Evolutionary conservation across 2,113 vertebrate species (phyloP).

Genomic region (Tragelaphus strepsiceros): DNA sequence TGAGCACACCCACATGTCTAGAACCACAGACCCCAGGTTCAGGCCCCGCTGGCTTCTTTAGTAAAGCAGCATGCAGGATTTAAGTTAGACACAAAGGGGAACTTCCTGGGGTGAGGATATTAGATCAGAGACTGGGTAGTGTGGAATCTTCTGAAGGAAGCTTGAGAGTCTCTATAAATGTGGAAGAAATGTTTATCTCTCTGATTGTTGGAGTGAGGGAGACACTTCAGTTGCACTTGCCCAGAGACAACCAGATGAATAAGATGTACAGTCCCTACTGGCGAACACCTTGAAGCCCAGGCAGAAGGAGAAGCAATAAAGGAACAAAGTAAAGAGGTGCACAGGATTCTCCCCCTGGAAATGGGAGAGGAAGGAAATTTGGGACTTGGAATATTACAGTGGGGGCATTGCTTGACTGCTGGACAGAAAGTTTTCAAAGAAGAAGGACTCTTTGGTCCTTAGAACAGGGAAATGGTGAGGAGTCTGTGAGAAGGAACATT

Average conservation of each 20-base stretch:
- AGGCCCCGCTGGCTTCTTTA: not conserved
- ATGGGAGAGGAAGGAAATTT: not conserved
- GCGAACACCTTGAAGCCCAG: not conserved
- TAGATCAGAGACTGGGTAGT: not conserved
- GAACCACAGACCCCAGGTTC: not conserved
- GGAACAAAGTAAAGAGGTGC: not conserved
- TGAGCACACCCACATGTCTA: not conserved
- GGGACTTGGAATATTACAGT: not conserved
- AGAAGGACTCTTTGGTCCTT: not conserved
- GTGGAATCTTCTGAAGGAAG: not conserved
- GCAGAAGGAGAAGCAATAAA: not conserved
- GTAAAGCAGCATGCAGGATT: not conserved
- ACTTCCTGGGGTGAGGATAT: not conserved
- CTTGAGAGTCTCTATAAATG: not conserved
- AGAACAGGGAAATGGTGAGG: not conserved
- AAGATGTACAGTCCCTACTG: not conserved
- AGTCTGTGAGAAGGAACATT: too few species aligned
- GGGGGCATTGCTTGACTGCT: not conserved
- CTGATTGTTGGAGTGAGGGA: not conserved
- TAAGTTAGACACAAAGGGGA: not conserved
- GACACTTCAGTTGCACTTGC: not conserved
- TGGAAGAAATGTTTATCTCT: not conserved
- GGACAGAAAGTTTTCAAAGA: not conserved
- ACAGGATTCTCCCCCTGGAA: not conserved
- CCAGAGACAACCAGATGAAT: not conserved